phyloP scores from a whole-genome alignment of 2,797 vertebrate genomes.

The Podarcis lilfordi region DNA sequence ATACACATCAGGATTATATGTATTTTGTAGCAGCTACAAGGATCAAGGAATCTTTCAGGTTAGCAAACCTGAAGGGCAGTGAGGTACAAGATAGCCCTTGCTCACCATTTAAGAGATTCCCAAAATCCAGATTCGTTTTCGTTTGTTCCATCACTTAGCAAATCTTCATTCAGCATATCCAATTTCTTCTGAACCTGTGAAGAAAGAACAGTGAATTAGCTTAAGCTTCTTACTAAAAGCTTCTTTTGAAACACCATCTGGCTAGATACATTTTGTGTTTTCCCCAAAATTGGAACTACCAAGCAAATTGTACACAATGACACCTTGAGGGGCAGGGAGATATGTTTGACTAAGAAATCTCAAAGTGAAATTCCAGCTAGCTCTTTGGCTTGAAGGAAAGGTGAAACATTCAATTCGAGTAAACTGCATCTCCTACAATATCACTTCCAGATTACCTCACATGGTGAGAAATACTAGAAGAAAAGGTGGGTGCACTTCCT shows the following conservation, averaged over 20 bases:
- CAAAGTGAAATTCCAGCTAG: constrained; percentile 19
- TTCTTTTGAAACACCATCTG: not conserved
- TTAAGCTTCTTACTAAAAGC: not conserved
- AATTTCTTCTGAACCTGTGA: constrained; percentile 96
- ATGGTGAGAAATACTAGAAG: not conserved
- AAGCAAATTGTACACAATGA: not conserved
- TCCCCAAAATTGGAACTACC: not conserved
- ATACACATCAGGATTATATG: not conserved
- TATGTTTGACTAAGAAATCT: not conserved
- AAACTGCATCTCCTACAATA: not conserved
- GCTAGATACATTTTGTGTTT: not conserved
- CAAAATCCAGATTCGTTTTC: constrained; percentile 95
- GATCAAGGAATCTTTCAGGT: not conserved
- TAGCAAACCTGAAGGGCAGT: constrained; percentile 25
- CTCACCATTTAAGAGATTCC: constrained; percentile 93
- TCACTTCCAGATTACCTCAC: not conserved
- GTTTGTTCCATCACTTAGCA: constrained; percentile 89
- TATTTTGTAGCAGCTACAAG: not conserved
- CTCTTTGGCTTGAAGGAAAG: constrained; percentile 15
- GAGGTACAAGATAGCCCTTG: not conserved
- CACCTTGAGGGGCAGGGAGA: not conserved
- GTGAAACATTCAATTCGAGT: not conserved
- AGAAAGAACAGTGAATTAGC: not conserved
- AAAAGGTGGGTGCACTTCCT: not conserved
- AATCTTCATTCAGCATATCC: constrained; percentile 93